A percentile compares a stretch with the other conserved stretches of the same genome.
Conservation (phyloP, 2,888 invertebrate genomes). For the Enchytraeus crypticus region DNA sequence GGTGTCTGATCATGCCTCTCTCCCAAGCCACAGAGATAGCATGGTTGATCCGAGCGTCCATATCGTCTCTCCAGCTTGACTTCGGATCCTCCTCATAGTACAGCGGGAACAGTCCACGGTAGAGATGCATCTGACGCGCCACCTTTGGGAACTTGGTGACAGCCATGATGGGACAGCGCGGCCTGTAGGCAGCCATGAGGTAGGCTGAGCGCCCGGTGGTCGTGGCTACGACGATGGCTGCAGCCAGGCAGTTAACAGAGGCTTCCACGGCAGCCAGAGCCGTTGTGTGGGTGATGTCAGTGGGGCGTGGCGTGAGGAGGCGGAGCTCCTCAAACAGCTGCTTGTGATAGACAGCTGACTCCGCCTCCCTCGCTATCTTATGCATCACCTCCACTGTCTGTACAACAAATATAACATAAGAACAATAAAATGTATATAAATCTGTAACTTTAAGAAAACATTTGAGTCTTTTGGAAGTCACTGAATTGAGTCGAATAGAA, state of each 20-base stretch:
- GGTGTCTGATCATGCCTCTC: conserved; percentile 73
- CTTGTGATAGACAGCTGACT: conserved; percentile 86
- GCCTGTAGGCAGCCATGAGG: conserved; percentile 82
- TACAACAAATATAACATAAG: neutral
- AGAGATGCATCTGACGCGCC: conserved; percentile 82
- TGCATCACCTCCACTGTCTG: conserved; percentile 59
- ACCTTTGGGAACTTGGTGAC: conserved; percentile 69
- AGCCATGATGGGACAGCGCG: conserved; percentile 86
- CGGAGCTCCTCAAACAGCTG: conserved; percentile 75
- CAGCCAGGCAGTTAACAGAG: conserved; percentile 74
- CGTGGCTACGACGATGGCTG: conserved; percentile 80
- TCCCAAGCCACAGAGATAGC: conserved; percentile 64
- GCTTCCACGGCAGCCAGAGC: conserved; percentile 93
- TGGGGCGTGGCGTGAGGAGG: conserved; percentile 49
- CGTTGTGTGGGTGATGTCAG: conserved; percentile 80
- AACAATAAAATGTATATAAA: neutral
- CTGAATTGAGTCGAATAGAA: too few species aligned
- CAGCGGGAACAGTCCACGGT: conserved; percentile 81
- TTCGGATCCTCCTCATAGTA: conserved; percentile 55
- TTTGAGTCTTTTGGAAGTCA: too few species aligned
- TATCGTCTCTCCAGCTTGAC: conserved; percentile 44
- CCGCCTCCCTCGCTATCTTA: conserved; percentile 84
- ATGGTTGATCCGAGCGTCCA: conserved; percentile 42
- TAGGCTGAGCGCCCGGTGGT: conserved; percentile 68
- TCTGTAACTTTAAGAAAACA: neutral